phyloP scores from a whole-genome alignment of 2,113 vertebrate species.

The Dromiciops gliroides region DNA sequence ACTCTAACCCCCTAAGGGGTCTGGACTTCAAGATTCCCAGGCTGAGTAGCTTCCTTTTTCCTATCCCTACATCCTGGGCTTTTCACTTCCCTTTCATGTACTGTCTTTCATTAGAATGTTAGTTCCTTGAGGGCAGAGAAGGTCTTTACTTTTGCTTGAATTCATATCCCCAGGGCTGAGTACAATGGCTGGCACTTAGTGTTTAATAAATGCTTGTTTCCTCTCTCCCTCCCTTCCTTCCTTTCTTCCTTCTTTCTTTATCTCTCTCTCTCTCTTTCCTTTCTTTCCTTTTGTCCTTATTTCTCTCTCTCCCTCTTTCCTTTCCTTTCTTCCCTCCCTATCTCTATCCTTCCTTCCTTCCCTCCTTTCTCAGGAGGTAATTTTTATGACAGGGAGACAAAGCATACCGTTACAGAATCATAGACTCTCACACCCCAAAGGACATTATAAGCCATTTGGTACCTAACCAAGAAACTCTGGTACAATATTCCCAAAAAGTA shows the following conservation, averaged over 20 bases:
- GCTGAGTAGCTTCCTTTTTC: neutral
- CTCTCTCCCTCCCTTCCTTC: too few species aligned
- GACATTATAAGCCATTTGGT: neutral
- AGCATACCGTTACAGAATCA: neutral
- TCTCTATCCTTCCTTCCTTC: too few species aligned
- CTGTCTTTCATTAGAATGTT: neutral
- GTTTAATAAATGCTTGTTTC: neutral
- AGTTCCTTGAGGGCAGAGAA: neutral
- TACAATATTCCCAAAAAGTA: neutral
- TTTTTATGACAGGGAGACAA: neutral
- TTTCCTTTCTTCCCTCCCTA: too few species aligned
- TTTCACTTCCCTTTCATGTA: neutral
- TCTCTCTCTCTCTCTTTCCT: neutral
- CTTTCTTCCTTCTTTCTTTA: too few species aligned
- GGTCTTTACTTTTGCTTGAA: neutral
- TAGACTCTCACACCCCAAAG: neutral
- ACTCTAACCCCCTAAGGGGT: neutral
- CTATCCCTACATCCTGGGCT: neutral
- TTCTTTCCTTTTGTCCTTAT: too few species aligned
- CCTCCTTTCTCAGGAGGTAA: neutral
- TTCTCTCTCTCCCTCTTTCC: neutral
- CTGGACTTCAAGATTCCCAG: neutral
- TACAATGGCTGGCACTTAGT: neutral
- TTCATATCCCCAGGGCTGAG: neutral
- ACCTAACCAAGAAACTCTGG: neutral